phyloP scores from a whole-genome alignment of 92 coral and sea anemone genomes.

The Porites cylindrica region DNA sequence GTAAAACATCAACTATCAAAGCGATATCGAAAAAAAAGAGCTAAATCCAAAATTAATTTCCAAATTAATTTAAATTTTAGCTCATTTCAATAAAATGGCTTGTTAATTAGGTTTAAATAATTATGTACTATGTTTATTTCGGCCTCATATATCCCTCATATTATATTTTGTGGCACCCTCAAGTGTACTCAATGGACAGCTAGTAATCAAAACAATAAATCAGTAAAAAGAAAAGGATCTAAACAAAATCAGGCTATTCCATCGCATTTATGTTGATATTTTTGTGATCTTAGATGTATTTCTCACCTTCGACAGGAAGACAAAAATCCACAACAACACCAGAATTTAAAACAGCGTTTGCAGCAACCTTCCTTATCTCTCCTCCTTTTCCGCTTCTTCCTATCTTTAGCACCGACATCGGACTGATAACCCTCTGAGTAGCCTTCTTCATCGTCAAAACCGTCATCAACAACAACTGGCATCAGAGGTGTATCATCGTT shows the following conservation, averaged over 20 bases:
- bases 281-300: background rate
- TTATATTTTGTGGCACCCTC: background rate
- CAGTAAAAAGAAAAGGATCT: background rate
- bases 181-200: background rate
- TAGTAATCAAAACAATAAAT: background rate
- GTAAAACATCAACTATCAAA: too few relatives aligned
- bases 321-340: constrained; percentile 53
- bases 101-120: background rate
- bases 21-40: too few relatives aligned
- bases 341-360: constrained; percentile 77
- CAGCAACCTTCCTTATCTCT: constrained; percentile 74
- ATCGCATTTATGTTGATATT: background rate
- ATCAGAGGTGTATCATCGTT: constrained; percentile 84
- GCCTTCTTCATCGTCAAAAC: constrained; percentile 86
- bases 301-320: constrained; percentile 30
- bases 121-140: background rate
- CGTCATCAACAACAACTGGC: constrained; percentile 81
- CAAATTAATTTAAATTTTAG: too few relatives aligned
- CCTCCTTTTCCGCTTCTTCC: constrained; percentile 69
- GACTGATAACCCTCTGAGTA: constrained; percentile 91
- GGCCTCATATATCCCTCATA: background rate
- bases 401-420: constrained; percentile 66
- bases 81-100: too few relatives aligned
- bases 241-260: background rate
- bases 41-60: too few relatives aligned